Evolutionary conservation across 2,888 invertebrate species (phyloP), one percentile per base, ranked within the genome.

Genomic region (Leucophenga maculata): DNA sequence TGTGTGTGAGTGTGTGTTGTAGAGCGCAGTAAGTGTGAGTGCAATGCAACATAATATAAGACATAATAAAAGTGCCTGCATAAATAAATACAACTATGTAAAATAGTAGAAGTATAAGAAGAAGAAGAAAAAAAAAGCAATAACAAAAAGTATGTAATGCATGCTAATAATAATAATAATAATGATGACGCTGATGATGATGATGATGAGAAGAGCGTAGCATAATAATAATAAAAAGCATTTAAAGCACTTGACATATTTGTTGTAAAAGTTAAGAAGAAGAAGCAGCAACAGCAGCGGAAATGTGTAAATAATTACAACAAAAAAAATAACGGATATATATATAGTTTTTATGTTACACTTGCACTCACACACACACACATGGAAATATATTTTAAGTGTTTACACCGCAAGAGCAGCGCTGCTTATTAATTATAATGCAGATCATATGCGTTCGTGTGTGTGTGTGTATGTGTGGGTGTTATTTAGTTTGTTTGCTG

Each of bases 1-100:
- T 62, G 20, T 44, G 59, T 57, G 48, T 48, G 55, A 48, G 32
- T 66, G 48, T 64, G 50, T 68, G 48, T 69, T 54, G 11, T 18
- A 52, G n/a, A 52, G 16, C 11, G 32, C 32, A 32, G 39, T 11
- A 8, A 3, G 26, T 26, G 26, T 26, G 26, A 3, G 26, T 26
- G 54, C 50, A n/a, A n/a, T n/a, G n/a, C n/a, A n/a, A n/a, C n/a
- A n/a, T n/a, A n/a, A n/a, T n/a, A 26, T 26, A 26, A 26, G 26
- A 26, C 26, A 26, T 3, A 26, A 26, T 26, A 26, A 26, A 26
- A 26, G 26, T 26, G 26, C 26, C 26, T 26, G 26, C 26, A 26
- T 26, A 26, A 26, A 26, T 26, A 26, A 26, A 26, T 26, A 26
- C 2, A 46, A 46, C 3, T 26, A 26, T 26, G 4, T 26, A 26